Percentiles rank a stretch among this genome's conserved stretches.
These are phyloP conservation scores for Marronus borbonicus DNA, from an alignment of 2,888 invertebrate genomes.

Conservation along the genomic window DNA sequence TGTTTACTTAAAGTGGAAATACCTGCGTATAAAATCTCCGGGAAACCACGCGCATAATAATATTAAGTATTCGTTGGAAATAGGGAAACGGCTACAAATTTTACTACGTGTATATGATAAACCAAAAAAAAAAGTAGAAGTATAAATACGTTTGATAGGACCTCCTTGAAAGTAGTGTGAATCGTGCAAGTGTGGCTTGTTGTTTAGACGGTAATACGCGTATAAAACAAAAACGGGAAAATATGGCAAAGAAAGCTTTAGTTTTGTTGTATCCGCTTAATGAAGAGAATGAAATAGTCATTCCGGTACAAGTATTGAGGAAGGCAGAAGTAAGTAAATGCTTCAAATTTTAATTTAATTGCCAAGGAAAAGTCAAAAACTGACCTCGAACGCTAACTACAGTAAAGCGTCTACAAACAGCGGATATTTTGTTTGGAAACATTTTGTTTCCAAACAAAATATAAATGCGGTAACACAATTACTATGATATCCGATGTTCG, in stretches of 20 bases:
- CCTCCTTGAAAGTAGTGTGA: background rate
- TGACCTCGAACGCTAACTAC: too few relatives aligned
- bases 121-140: background rate
- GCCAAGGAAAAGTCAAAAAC: too few relatives aligned
- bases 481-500: too few relatives aligned
- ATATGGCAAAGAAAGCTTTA: slow-evolving; percentile 65
- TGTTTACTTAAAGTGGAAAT: background rate
- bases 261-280: slow-evolving; percentile 89
- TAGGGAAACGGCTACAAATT: background rate
- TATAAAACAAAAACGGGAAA: background rate
- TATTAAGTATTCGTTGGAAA: background rate
- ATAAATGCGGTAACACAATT: too few relatives aligned
- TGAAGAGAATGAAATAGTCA: slow-evolving; percentile 95
- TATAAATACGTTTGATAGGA: background rate
- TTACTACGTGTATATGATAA: background rate
- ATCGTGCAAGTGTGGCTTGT: background rate
- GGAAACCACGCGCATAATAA: background rate
- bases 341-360: background rate
- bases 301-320: slow-evolving; percentile 87
- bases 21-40: background rate
- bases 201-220: background rate
- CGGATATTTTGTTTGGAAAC: too few relatives aligned
- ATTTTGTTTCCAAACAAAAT: too few relatives aligned
- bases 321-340: slow-evolving; percentile 83
- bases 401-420: too few relatives aligned